phyloP scores from a whole-genome alignment of 2,888 invertebrate species.

The Stenchaetothrips biformis region DNA sequence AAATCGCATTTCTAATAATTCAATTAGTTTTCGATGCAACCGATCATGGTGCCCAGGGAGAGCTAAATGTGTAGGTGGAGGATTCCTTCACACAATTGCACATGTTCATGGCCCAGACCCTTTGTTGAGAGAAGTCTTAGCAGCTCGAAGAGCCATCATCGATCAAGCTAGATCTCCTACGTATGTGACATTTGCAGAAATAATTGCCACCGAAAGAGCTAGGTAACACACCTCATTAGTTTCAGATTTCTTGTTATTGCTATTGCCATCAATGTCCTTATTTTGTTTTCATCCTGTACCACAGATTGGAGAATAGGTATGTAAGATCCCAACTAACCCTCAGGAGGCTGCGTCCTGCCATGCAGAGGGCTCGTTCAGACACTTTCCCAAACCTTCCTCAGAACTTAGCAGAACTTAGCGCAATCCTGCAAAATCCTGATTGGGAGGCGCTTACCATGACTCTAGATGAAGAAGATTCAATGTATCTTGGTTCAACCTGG shows the following conservation, averaged over 20 bases:
- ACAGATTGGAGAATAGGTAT: neutral
- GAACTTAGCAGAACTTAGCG: neutral
- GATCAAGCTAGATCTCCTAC: neutral
- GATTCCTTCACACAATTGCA: neutral
- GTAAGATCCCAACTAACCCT: neutral
- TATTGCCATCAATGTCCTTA: neutral
- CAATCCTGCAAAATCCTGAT: neutral
- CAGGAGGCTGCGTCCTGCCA: neutral
- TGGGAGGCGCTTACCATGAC: neutral
- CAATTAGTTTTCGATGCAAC: neutral
- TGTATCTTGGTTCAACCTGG: neutral
- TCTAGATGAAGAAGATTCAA: neutral
- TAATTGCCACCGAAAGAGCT: neutral
- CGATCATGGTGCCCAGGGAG: neutral
- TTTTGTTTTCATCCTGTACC: neutral
- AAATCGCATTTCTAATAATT: neutral
- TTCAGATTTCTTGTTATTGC: neutral
- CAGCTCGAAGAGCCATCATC: neutral
- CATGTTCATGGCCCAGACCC: neutral
- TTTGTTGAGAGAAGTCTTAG: neutral
- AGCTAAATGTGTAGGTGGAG: neutral
- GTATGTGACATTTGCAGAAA: neutral
- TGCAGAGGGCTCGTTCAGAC: neutral
- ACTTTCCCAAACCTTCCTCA: neutral
- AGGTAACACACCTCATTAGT: neutral